Conservation (phyloP, 2,797 vertebrate species). For the Hemitrygon akajei region DNA sequence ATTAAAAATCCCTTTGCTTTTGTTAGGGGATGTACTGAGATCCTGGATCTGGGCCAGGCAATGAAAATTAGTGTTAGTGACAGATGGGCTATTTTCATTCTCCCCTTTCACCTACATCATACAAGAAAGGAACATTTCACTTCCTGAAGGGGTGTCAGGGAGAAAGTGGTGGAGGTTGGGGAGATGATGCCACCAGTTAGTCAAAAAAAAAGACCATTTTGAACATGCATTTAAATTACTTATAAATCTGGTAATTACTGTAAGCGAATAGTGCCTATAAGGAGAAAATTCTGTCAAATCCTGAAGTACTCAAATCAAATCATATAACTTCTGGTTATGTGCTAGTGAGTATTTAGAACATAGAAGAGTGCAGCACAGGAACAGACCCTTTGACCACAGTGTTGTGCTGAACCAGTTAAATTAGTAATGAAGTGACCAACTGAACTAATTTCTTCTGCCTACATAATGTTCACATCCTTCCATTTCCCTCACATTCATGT, state of each 20-base stretch:
- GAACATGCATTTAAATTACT: neutral
- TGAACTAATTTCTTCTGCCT: no score
- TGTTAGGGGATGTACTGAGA: conserved; percentile 50
- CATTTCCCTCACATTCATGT: no score
- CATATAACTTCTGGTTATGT: neutral
- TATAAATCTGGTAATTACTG: neutral
- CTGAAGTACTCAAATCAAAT: neutral
- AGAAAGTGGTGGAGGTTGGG: neutral
- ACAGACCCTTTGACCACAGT: no score
- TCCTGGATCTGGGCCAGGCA: conserved; percentile 51
- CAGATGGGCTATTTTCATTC: conserved; percentile 54
- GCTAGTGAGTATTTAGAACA: neutral
- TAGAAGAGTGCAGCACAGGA: no score
- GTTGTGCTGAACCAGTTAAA: no score
- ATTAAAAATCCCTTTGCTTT: conserved; percentile 62
- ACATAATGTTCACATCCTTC: no score
- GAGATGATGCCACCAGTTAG: neutral
- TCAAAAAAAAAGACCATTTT: neutral
- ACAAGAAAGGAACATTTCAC: conserved; percentile 45
- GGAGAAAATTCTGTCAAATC: neutral
- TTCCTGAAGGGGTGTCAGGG: conserved; percentile 15
- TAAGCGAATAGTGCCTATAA: neutral
- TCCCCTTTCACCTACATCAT: conserved; percentile 56
- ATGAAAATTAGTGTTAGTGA: conserved; percentile 52
- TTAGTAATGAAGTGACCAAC: no score